A percentile compares a stretch with the other conserved stretches of the same genome.
phyloP scores from a whole-genome alignment of 1,140 invertebrate genomes.

The Drosophila aff. region DNA sequence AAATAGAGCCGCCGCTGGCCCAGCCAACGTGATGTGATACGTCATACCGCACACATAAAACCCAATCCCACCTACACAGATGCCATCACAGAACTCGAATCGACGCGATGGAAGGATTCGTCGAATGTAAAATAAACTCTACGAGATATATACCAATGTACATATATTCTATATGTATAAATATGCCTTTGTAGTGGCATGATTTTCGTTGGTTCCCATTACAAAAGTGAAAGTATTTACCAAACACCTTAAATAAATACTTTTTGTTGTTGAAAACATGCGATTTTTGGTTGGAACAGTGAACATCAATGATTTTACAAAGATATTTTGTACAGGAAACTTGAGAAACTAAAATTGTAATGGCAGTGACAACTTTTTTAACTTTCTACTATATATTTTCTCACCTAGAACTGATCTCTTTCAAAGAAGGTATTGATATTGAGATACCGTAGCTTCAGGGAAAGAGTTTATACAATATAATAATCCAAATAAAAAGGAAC shows the following conservation, averaged over 20 bases:
- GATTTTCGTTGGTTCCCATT: background rate
- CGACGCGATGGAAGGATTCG: background rate
- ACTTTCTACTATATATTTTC: background rate
- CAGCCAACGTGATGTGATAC: conserved; percentile 39
- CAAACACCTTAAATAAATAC: conserved; percentile 28
- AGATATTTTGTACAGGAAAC: background rate
- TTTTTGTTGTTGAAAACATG: conserved; percentile 14
- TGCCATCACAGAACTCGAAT: conserved; percentile 34
- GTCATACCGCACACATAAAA: background rate
- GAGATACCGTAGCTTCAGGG: background rate
- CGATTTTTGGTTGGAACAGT: background rate
- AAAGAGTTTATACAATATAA: background rate
- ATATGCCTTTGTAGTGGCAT: background rate
- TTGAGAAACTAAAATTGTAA: background rate
- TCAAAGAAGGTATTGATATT: background rate
- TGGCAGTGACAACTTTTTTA: background rate
- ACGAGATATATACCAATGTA: background rate
- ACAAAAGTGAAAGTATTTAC: background rate
- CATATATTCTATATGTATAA: background rate
- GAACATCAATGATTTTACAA: background rate
- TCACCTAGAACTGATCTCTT: background rate
- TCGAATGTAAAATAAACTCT: background rate
- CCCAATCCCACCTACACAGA: conserved; percentile 29
- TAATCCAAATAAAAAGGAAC: background rate
- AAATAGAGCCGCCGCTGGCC: conserved; percentile 13